Evolutionary conservation across 2,113 vertebrate species (phyloP).

Genomic region (Campylomormyrus numenius): DNA sequence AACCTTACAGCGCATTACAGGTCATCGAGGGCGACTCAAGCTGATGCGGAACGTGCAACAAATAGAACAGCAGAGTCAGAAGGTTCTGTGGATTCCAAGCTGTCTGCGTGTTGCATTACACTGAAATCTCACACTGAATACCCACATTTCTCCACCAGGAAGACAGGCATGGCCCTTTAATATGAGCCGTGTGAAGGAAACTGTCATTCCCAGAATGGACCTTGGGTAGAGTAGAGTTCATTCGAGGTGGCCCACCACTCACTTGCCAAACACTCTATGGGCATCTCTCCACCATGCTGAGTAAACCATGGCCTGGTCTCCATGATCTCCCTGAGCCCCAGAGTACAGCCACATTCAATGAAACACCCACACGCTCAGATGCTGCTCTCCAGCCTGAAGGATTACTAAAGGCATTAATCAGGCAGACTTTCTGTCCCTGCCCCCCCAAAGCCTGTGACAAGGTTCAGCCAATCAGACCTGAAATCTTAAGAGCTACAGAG

Average conservation of each 20-base stretch:
- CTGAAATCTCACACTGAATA: neutral
- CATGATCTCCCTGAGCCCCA: neutral
- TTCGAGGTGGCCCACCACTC: neutral
- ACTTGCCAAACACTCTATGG: neutral
- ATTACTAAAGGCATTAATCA: conserved; percentile 51
- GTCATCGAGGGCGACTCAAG: neutral
- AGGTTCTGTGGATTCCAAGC: neutral
- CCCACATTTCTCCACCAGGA: neutral
- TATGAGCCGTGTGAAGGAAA: neutral
- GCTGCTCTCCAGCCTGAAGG: neutral
- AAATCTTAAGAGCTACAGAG: conserved; percentile 44
- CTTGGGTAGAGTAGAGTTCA: neutral
- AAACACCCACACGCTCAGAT: neutral
- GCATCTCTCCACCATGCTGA: neutral
- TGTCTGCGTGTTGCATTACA: neutral
- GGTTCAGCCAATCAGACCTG: conserved; percentile 32
- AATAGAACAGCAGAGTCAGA: neutral
- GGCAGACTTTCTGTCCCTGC: conserved; percentile 22
- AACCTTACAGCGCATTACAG: neutral
- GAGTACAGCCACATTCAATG: neutral
- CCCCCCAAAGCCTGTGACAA: conserved; percentile 10
- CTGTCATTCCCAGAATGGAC: neutral
- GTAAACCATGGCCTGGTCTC: neutral
- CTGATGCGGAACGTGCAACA: neutral
- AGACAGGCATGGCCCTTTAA: neutral